Evolutionary conservation across 2,113 vertebrate genomes (phyloP), one percentile per base, ranked within the genome.

Genomic region (Thamnaconus septentrionalis): DNA sequence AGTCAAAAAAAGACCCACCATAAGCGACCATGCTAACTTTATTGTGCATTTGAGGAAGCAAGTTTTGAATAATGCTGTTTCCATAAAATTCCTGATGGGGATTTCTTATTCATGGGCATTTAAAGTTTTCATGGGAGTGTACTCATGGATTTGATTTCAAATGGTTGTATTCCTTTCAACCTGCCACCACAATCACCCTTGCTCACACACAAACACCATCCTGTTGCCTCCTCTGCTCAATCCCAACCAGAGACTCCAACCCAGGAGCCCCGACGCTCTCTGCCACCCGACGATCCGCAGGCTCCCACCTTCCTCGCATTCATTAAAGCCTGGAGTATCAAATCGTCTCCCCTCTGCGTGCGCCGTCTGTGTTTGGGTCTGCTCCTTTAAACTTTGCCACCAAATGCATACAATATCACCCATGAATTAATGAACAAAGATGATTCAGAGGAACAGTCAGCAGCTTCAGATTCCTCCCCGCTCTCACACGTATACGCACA

Each of bases 371-470:
- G 65, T 84, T 75, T 80, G 73, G 76, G 56, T 79, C 64, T 80
- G 51, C 64, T 80, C 62, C 48, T 73, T 83, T 84, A 79, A 84
- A 84, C 78, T 60, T 79, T 80, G 64, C 70, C 60, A 80, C 76
- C 68, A 82, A 86, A 86, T 88, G 76, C 88, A 90, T 90, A 85
- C 89, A 87, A 87, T 82, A 78, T 81, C 43, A 80, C 31, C 61
- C 71, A 90, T 92, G 87, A 92, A 92, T 91, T 90, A 92, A 91
- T 88, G 83, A 93, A 91, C 90, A 91, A 92, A 90, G 88, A 79
- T 81, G 73, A 87, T 84, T 80, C 79, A 64, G 86, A 88, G 83
- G 91, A 90, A 89, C 85, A 88, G 87, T 82, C 75, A 81, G 78
- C 72, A 81, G 73, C 73, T 71, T 85, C 50, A 75, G 72, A 79